phyloP scores from a whole-genome alignment of 2,797 vertebrate species.

The Pipistrellus pipistrellus region DNA sequence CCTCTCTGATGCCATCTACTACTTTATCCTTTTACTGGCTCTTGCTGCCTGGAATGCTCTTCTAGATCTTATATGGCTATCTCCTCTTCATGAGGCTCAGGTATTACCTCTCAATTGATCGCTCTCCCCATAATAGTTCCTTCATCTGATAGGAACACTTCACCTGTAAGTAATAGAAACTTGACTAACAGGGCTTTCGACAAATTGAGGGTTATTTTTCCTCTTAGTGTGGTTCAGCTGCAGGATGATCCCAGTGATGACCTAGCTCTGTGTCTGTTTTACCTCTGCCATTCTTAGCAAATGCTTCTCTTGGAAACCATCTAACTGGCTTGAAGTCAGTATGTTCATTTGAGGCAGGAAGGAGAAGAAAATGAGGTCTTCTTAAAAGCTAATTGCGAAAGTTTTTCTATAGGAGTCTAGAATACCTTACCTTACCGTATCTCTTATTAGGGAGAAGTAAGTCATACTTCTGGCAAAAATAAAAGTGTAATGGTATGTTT shows the following conservation, averaged over 20 bases:
- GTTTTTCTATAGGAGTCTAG: neutral
- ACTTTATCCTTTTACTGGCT: neutral
- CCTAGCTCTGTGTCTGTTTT: neutral
- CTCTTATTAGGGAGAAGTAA: neutral
- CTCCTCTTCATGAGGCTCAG: neutral
- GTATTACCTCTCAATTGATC: neutral
- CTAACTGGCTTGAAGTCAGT: neutral
- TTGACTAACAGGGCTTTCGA: neutral
- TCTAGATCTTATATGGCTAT: neutral
- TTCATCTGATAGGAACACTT: neutral
- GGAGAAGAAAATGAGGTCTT: neutral
- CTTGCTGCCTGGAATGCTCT: neutral
- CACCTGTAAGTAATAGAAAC: neutral
- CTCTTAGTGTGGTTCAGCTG: neutral
- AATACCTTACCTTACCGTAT: neutral
- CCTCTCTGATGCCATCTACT: neutral
- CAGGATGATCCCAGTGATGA: neutral
- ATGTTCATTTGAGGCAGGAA: neutral
- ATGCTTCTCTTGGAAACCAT: neutral
- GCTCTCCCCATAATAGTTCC: neutral
- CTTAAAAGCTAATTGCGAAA: neutral
- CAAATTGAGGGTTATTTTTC: slow-evolving; percentile 5
- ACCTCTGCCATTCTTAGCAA: neutral
- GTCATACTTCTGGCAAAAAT: neutral
- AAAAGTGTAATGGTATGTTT: neutral